Conservation (phyloP, 2,888 invertebrate genomes). For the Cataglyphis albicans region DNA sequence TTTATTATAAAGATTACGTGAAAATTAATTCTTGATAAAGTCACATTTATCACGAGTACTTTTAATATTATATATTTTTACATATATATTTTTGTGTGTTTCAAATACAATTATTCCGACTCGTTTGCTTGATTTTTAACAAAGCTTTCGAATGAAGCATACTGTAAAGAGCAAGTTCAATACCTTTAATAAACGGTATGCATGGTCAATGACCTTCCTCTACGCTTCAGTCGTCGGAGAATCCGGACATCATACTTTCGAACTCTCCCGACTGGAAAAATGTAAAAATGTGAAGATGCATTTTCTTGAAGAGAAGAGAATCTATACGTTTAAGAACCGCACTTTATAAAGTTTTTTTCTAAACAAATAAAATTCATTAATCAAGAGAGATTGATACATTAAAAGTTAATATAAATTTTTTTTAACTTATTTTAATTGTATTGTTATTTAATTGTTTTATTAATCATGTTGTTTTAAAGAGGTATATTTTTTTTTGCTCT, state of each 20-base stretch:
- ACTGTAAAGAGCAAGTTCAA: conserved; percentile 46
- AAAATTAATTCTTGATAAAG: background rate
- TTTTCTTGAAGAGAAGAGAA: background rate
- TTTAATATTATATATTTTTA: background rate
- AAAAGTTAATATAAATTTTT: background rate
- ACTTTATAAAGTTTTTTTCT: background rate
- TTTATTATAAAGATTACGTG: background rate
- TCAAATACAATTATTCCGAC: background rate
- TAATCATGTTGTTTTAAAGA: background rate
- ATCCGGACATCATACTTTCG: conserved; percentile 14
- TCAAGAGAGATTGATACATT: background rate
- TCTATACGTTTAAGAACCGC: background rate
- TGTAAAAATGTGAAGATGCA: background rate
- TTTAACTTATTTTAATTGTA: background rate
- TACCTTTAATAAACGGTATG: conserved; percentile 39
- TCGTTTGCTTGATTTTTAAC: background rate
- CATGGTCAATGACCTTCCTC: conserved; percentile 59
- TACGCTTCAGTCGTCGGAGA: background rate
- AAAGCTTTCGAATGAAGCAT: background rate
- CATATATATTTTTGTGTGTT: background rate
- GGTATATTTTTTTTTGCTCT: background rate
- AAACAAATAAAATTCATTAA: background rate
- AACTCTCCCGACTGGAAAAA: background rate
- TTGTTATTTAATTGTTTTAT: background rate
- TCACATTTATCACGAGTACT: background rate